Evolutionary conservation across 2,888 invertebrate genomes (phyloP).

Genomic region (Melieria omissa): DNA sequence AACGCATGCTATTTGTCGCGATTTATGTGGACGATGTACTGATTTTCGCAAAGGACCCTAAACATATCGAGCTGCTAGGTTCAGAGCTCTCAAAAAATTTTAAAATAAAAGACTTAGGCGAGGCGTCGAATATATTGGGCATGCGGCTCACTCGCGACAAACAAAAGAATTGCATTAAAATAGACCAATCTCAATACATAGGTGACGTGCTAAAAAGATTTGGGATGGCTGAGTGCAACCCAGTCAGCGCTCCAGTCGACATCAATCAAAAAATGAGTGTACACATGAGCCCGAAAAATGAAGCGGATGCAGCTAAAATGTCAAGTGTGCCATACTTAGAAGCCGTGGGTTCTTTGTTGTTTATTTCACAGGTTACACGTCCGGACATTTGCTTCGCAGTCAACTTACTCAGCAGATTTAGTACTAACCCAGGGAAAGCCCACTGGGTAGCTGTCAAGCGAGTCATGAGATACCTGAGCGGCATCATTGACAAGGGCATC

Average conservation of each 20-base stretch:
- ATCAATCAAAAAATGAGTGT: too few relatives aligned
- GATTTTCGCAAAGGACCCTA: slow-evolving; percentile 40
- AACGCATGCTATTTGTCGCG: slow-evolving; percentile 43
- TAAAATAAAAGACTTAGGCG: too few relatives aligned
- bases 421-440: slow-evolving; percentile 40
- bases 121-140: too few relatives aligned
- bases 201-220: too few relatives aligned
- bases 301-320: too few relatives aligned
- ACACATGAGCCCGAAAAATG: too few relatives aligned
- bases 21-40: slow-evolving; percentile 48
- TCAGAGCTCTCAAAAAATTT: slow-evolving; percentile 36
- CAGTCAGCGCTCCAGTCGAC: too few relatives aligned
- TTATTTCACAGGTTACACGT: slow-evolving; percentile 35
- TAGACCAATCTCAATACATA: too few relatives aligned
- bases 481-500: slow-evolving; percentile 17
- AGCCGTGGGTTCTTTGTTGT: slow-evolving; percentile 38
- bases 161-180: too few relatives aligned
- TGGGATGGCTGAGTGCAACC: too few relatives aligned
- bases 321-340: too few relatives aligned
- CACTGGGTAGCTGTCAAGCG: slow-evolving; percentile 41
- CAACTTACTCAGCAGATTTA: slow-evolving; percentile 40
- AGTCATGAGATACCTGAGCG: slow-evolving; percentile 26
- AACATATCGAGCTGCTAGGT: slow-evolving; percentile 33
- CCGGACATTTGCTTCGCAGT: slow-evolving; percentile 39
- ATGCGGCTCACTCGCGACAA: too few relatives aligned